Base-by-base conservation (phyloP, 2,113 vertebrate species). In the Lampris incognitus region DNA sequence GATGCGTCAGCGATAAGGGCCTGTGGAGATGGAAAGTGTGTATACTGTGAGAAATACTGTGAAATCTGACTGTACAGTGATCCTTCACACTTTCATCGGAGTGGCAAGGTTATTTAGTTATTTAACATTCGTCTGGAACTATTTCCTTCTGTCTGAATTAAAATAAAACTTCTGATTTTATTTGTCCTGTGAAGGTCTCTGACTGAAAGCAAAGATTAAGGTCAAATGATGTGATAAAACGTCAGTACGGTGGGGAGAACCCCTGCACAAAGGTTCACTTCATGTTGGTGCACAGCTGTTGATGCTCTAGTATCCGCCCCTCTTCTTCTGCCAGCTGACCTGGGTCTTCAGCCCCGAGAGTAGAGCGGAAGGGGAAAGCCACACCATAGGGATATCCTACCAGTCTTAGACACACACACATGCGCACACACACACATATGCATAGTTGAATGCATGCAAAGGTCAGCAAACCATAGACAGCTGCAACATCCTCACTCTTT, bases 41-140 rank as follows among this genome's bases (percentile, higher is more conserved):
- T 90, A 94, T 94, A 93, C 85, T 93, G 90, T 94, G 88, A 85
- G 73, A 91, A 91, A 91, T 87, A 90, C 82, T 93, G 92, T 92
- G 89, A 86, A 89, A 80, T 85, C 69, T 82, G 74, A 82, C 84
- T 94, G 91, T 94, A 91, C 85, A 92, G 88, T 90, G 76, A 87
- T 85, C 79, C 80, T 88, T 90, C 83, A 81, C 73, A 86, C 69
- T 68, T 92, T 75, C 77, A 75, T 83, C 66, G 63, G 76, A 89
- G 77, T 87, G 75, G 69, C 48, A 70, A 81, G 75, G 83, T 76
- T 54, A 87, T 61, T 88, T 81, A 87, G 63, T 88, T 81, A 91
- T 89, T 92, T 85, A 92, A 91, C 83, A 83, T 74, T 78, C 82
- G 82, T 88, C 79, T 55, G 81, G 86, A 83, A 86, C 89, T 79